Evolutionary conservation across 30 jellyfish, hydroid and myxozoan genomes (phyloP).

Genomic region (Aurelia sp.): DNA sequence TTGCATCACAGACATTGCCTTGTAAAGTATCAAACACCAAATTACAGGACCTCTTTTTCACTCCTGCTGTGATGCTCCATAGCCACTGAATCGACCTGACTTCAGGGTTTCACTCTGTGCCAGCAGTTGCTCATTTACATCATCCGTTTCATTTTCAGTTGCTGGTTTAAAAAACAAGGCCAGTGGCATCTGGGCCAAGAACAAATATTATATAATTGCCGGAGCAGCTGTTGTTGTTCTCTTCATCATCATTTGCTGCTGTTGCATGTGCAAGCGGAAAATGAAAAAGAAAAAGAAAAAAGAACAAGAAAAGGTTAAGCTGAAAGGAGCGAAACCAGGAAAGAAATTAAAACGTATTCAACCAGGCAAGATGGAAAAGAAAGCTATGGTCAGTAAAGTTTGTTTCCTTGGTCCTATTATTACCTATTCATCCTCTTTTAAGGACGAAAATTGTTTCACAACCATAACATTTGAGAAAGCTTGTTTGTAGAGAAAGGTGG

Average conservation of each 20-base stretch:
- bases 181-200: conserved; percentile 75
- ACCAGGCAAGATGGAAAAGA: conserved; percentile 80
- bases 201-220: conserved; percentile 75
- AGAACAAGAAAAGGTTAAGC: conserved; percentile 67
- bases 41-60: too few species aligned
- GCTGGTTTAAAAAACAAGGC: conserved; percentile 58
- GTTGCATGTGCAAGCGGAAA: conserved; percentile 72
- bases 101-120: too few species aligned
- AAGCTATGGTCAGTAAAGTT: conserved; percentile 78
- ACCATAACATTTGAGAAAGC: too few species aligned
- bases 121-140: neutral
- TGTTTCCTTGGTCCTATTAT: neutral
- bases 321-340: conserved; percentile 81
- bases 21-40: too few species aligned
- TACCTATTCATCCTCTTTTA: too few species aligned
- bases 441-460: too few species aligned
- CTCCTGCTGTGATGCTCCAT: too few species aligned
- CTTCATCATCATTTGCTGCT: conserved; percentile 71
- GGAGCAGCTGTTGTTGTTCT: conserved; percentile 73
- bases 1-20: too few species aligned
- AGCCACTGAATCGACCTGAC: too few species aligned
- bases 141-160: neutral
- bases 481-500: too few species aligned
- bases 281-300: conserved; percentile 86
- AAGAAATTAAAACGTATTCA: conserved; percentile 83